phyloP scores from a whole-genome alignment of 37 sponge, comb jelly and placozoan genomes.

The Spongilla lacustris region DNA sequence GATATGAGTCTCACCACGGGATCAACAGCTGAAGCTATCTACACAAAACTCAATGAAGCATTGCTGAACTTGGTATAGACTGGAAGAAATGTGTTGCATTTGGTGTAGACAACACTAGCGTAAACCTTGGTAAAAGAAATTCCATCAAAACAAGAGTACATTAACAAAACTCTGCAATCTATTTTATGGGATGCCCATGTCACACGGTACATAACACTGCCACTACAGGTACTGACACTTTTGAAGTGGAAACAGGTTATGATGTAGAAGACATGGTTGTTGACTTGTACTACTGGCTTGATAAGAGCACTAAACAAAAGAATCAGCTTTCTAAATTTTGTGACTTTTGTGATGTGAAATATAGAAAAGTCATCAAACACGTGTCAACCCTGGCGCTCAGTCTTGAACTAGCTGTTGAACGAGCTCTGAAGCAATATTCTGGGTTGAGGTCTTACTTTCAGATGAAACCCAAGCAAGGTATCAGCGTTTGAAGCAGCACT shows the following conservation, averaged over 20 bases:
- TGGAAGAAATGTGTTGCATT: slow-evolving; percentile 60
- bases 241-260: slow-evolving; percentile 34
- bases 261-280: slow-evolving; percentile 60
- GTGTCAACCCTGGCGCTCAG: slow-evolving; percentile 59
- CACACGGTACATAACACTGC: slow-evolving; percentile 53
- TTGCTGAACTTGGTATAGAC: slow-evolving; percentile 7
- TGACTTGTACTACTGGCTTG: slow-evolving; percentile 55
- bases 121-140: slow-evolving; percentile 56
- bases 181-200: slow-evolving; percentile 66
- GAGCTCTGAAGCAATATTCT: slow-evolving; percentile 34
- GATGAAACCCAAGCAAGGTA: slow-evolving; percentile 20
- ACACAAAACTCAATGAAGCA: slow-evolving; percentile 42
- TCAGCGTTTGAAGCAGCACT: background rate
- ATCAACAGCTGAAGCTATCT: slow-evolving; percentile 24
- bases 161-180: slow-evolving; percentile 30
- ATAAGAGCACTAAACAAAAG: slow-evolving; percentile 58
- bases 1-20: slow-evolving; percentile 58
- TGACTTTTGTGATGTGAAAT: slow-evolving; percentile 50
- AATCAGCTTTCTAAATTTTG: slow-evolving; percentile 37
- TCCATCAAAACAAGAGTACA: slow-evolving; percentile 44
- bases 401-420: slow-evolving; percentile 25
- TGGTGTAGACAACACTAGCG: slow-evolving; percentile 72
- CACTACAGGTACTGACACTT: slow-evolving; percentile 21
- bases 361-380: slow-evolving; percentile 62
- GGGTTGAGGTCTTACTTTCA: slow-evolving; percentile 47